Conservation (phyloP, 2,888 invertebrate genomes). For the Acanthococcus lagerstroemiae region DNA sequence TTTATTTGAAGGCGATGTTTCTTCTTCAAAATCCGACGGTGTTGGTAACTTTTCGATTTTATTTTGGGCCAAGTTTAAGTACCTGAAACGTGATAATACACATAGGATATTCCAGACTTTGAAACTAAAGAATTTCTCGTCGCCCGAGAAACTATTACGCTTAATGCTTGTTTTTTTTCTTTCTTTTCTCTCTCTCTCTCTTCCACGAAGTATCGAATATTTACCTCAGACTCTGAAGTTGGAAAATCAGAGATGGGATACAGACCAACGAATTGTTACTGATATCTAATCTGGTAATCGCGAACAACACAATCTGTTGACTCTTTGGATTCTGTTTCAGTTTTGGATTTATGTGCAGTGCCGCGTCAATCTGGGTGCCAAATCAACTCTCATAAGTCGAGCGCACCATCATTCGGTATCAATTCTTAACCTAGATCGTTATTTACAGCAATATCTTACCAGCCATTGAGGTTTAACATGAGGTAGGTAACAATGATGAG, state of each 20-base stretch:
- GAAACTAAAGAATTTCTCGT: background rate
- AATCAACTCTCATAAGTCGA: too few species aligned
- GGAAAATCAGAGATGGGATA: conserved; percentile 73
- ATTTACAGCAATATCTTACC: conserved; percentile 41
- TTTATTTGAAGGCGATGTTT: conserved; percentile 39
- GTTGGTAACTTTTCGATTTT: conserved; percentile 66
- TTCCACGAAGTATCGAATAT: too few species aligned
- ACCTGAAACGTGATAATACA: conserved; percentile 42
- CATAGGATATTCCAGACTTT: too few species aligned
- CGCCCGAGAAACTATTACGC: background rate
- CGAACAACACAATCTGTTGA: conserved; percentile 64
- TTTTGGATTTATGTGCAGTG: conserved; percentile 72
- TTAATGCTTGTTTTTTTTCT: background rate
- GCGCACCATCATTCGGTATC: too few species aligned
- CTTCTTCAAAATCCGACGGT: conserved; percentile 40
- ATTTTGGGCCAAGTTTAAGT: conserved; percentile 80
- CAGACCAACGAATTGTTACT: conserved; percentile 75
- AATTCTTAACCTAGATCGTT: too few species aligned
- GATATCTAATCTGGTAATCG: conserved; percentile 86
- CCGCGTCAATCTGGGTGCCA: conserved; percentile 62
- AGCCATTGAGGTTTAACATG: conserved; percentile 53
- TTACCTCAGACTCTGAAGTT: conserved; percentile 63
- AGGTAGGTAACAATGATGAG: conserved; percentile 56
- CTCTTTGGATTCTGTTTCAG: conserved; percentile 58
- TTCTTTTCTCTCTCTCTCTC: too few species aligned